Base-by-base conservation (phyloP, 1,140 invertebrate genomes). In the Calephelis nemesis region DNA sequence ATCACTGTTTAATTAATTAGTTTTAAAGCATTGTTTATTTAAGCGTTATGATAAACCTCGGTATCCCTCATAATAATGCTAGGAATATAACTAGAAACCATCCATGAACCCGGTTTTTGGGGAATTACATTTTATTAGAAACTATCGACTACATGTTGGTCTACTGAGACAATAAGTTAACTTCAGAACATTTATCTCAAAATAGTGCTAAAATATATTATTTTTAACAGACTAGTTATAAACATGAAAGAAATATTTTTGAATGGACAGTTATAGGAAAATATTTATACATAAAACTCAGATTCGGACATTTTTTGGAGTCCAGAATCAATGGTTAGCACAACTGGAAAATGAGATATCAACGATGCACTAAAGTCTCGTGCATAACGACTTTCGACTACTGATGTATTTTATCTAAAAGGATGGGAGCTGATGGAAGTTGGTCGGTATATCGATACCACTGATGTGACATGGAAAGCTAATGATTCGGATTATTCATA, bases 1-100 rank as follows among this genome's bases (percentile, higher is more conserved):
- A 58, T 73, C 65, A 75, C 65, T 74, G 40, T 71, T 70, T 69
- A 66, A 67, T 70, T 60, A 77, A 79, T 79, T 79, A 78, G 77
- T 81, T 73, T 76, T 62, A 72, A 88, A 86, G 84, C 84, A 69
- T 69, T 81, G 77, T 77, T 77, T 82, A 72, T 73, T 77, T 62
- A 81, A 85, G 79, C 81, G 74, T 84, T 85, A 84, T 79, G 76
- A 65, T 77, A 74, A 78, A 78, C 79, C 77, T 76, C 63, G 72
- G 74, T 73, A 71, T 78, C 80, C 82, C 76, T 72, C 62, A 70
- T 69, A 75, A 58, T 69, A 42, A 67, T 69, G 68, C 45, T 66
- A 73, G 62, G 40, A 64, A 69, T 73, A 42, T 30, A 39, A 45
- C 48, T 65, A 30, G 13, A 49, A n/a, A 65, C 65, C 65, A 15